Evolutionary conservation across 1,140 invertebrate species (phyloP), one percentile per base, ranked within the genome.

Genomic region (Pinna nobilis): DNA sequence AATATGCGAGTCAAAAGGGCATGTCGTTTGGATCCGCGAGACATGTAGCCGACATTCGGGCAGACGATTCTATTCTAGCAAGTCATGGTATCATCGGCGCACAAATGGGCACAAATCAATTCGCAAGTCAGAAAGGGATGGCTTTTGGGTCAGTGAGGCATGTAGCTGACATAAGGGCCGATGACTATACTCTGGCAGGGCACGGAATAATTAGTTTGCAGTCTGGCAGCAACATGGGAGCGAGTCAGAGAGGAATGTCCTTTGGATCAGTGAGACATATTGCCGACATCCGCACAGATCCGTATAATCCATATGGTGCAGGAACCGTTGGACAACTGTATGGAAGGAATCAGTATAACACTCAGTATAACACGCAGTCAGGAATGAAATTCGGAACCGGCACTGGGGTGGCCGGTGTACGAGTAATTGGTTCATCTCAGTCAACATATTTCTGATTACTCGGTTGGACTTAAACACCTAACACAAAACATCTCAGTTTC

Each of bases 251-350:
- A 83, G 96, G 96, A 28, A 96, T 97, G 83, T 97, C 74, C 3
- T 96, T 98, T 82, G 96, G 96, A 95, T 70, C 82, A 94, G 80
- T 97, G 96, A 91, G 96, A 89, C 96, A 97, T 90, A 97, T 97
- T 13, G 70, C 80, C 13, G 82, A 85, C 41, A 80, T 84, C 25
- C 57, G 49, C 2, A 68, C 69, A 30, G 82, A 82, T 30, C 70
- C 77, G 15, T 76, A 81, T 33, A 55, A 94, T 95, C 5, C 91
- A 97, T 80, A 90, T 92, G 1, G 92, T 96, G 64, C 75, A 79
- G 89, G 92, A 0, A 92, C 97, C 32, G 96, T 97, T 74, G 95
- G 95, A 66, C 92, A 97, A 0, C 96, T 98, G 88, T 95, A 95
- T 57, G 96, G 96, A 47, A 94, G 94, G 53, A 97, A 97, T 89